Evolutionary conservation across 2,113 vertebrate genomes (phyloP).

Genomic region (Carassius carassius): DNA sequence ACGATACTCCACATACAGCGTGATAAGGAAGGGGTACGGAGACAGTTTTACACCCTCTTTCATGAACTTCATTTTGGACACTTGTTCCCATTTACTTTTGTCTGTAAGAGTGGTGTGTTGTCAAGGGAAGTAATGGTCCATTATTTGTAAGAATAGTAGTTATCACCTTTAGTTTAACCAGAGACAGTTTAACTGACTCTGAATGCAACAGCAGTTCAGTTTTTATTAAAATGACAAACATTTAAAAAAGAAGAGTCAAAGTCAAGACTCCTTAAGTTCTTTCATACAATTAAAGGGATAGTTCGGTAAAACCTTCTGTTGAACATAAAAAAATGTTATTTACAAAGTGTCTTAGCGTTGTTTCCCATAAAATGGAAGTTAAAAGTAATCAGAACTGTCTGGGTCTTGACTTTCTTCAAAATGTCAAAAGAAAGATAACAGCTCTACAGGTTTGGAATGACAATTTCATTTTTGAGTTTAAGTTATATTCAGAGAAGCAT

Average conservation of each 20-base stretch:
- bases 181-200: neutral
- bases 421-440: neutral
- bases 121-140: slow-evolving; percentile 41
- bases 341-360: neutral
- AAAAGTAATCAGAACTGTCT: neutral
- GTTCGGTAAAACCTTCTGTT: neutral
- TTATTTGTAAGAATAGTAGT: neutral
- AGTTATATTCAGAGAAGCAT: slow-evolving; percentile 54
- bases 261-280: neutral
- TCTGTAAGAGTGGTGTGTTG: slow-evolving; percentile 59
- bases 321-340: neutral
- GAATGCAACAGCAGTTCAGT: no score
- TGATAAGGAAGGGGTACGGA: slow-evolving; percentile 64
- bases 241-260: no score
- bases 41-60: slow-evolving; percentile 41
- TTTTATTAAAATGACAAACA: no score
- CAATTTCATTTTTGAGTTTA: neutral
- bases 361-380: neutral
- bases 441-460: neutral
- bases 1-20: slow-evolving; percentile 64
- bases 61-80: slow-evolving; percentile 56
- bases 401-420: neutral
- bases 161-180: neutral
- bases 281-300: neutral
- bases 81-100: slow-evolving; percentile 63